Evolutionary conservation across 2,888 invertebrate genomes (phyloP).

Genomic region (Eilema caniola): DNA sequence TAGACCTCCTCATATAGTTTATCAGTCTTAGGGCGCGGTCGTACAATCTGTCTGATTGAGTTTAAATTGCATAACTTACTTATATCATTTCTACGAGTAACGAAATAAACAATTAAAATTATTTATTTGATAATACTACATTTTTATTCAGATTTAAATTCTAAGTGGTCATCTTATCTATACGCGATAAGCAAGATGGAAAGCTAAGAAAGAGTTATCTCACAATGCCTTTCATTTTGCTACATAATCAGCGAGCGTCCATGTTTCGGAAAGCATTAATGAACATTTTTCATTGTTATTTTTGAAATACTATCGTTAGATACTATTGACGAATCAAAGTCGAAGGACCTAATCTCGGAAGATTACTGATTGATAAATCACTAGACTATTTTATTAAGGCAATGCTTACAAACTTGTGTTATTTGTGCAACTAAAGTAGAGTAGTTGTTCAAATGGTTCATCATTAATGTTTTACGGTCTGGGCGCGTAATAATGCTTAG

Average conservation of each 20-base stretch:
- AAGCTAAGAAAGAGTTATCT: neutral
- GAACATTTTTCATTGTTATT: neutral
- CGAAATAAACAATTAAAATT: neutral
- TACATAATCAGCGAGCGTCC: neutral
- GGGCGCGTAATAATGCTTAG: conserved; percentile 47
- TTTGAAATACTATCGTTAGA: neutral
- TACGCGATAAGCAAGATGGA: neutral
- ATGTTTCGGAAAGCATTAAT: neutral
- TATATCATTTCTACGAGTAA: too few species aligned
- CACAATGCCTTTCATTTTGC: neutral
- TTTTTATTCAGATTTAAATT: neutral
- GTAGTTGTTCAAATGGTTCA: conserved; percentile 22
- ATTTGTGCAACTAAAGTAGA: conserved; percentile 1
- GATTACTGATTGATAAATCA: neutral
- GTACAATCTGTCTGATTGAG: neutral
- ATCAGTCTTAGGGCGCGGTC: neutral
- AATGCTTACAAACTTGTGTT: neutral
- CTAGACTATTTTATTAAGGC: neutral
- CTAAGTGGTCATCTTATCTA: neutral
- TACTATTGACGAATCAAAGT: neutral
- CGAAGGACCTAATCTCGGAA: neutral
- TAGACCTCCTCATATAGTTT: neutral
- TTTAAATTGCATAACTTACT: conserved; percentile 3
- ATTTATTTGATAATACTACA: neutral
- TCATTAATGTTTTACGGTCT: conserved; percentile 39